phyloP scores from a whole-genome alignment of 2,797 vertebrate species.

The Poeciliopsis infans region DNA sequence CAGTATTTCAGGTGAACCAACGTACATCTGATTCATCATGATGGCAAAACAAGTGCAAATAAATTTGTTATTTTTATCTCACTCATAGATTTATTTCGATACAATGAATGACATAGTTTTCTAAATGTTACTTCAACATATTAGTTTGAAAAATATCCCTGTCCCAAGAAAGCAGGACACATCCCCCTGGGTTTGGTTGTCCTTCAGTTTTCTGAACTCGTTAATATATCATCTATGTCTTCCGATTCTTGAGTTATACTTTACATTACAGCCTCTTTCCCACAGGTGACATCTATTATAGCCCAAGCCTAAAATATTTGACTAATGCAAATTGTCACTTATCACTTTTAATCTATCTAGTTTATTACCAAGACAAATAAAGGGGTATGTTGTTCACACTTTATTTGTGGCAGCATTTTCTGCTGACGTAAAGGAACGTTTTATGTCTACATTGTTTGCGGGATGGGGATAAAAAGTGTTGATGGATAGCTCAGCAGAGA shows the following conservation, averaged over 20 bases:
- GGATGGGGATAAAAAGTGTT: constrained; percentile 94
- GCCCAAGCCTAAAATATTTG: constrained; percentile 73
- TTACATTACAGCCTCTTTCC: constrained; percentile 49
- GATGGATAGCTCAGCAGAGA: constrained; percentile 93
- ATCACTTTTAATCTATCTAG: constrained; percentile 92
- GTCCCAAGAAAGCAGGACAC: constrained; percentile 48
- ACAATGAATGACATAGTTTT: constrained; percentile 56
- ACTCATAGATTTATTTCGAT: constrained; percentile 38
- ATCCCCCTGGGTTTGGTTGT: constrained; percentile 50
- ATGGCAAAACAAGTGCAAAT: constrained; percentile 29
- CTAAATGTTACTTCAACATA: constrained; percentile 46
- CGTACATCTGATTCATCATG: not conserved
- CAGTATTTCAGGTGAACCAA: constrained; percentile 1
- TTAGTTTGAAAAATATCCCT: constrained; percentile 54
- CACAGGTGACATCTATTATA: constrained; percentile 66
- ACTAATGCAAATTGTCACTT: constrained; percentile 92
- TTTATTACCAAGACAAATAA: constrained; percentile 96
- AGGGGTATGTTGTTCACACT: constrained; percentile 90
- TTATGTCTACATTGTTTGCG: constrained; percentile 94
- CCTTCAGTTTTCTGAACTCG: constrained; percentile 70
- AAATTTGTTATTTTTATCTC: constrained; percentile 37
- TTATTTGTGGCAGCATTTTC: constrained; percentile 92
- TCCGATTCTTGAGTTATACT: constrained; percentile 53
- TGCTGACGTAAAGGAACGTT: constrained; percentile 91
- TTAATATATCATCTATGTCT: constrained; percentile 68